These are phyloP conservation scores for Formica selysi DNA, from an alignment of 1,140 invertebrate genomes.

Conservation along the genomic window DNA sequence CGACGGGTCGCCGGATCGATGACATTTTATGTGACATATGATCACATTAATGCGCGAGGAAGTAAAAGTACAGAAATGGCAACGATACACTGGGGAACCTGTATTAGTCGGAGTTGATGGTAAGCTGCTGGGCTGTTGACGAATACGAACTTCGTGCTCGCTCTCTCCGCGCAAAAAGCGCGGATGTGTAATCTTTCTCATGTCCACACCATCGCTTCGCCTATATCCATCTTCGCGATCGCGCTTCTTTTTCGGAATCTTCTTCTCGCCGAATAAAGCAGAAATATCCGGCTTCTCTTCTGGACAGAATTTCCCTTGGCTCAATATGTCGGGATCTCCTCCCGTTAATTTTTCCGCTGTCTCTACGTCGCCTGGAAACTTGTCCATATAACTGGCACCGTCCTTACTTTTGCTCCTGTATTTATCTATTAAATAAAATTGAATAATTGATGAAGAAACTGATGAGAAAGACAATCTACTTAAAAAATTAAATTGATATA, in stretches of 20 bases:
- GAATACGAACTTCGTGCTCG: constrained; percentile 89
- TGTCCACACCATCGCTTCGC: constrained; percentile 70
- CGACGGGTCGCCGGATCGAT: constrained; percentile 81
- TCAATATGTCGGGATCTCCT: constrained; percentile 90
- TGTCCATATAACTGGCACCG: constrained; percentile 88
- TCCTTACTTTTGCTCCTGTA: constrained; percentile 88
- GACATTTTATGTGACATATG: constrained; percentile 90
- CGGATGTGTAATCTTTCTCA: constrained; percentile 85
- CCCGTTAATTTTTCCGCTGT: constrained; percentile 90
- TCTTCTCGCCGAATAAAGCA: constrained; percentile 83
- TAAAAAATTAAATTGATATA: constrained; percentile 24
- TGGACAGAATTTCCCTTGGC: constrained; percentile 88
- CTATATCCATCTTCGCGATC: constrained; percentile 72
- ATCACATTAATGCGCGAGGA: constrained; percentile 90
- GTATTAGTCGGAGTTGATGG: constrained; percentile 76
- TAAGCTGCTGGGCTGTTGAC: constrained; percentile 76
- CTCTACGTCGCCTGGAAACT: constrained; percentile 91
- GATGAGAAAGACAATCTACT: not conserved
- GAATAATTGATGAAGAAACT: not conserved
- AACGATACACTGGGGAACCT: constrained; percentile 87
- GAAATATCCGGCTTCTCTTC: constrained; percentile 87
- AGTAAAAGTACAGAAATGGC: constrained; percentile 89
- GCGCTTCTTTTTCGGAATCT: constrained; percentile 81
- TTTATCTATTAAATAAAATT: constrained; percentile 84
- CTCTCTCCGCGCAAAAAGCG: constrained; percentile 86